phyloP scores from a whole-genome alignment of 2,888 invertebrate species.

The Ectemnius cavifrons region DNA sequence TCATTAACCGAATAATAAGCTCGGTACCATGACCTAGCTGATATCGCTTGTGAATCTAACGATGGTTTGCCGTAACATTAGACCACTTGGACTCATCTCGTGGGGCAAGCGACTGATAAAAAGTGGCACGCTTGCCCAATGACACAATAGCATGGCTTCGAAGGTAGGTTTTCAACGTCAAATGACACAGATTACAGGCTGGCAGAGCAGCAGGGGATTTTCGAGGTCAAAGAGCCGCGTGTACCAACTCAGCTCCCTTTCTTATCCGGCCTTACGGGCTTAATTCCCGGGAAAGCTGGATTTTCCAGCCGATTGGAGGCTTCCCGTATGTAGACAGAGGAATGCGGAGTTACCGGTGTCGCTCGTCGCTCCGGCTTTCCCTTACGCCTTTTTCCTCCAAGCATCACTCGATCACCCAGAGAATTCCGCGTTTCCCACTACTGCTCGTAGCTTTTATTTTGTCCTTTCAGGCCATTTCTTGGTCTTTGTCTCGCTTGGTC shows the following conservation, averaged over 20 bases:
- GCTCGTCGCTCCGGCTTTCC: slow-evolving; percentile 6
- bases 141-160: too few relatives aligned
- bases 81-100: too few relatives aligned
- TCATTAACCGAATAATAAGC: too few relatives aligned
- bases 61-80: not conserved
- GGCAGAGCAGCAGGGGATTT: slow-evolving; percentile 10
- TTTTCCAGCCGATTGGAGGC: slow-evolving; percentile 67
- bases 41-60: not conserved
- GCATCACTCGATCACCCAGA: not conserved
- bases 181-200: too few relatives aligned
- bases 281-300: slow-evolving; percentile 68
- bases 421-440: not conserved
- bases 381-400: slow-evolving; percentile 3
- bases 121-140: too few relatives aligned
- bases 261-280: slow-evolving; percentile 33
- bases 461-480: not conserved
- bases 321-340: slow-evolving; percentile 39
- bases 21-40: not conserved
- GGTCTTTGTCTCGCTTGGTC: slow-evolving; percentile 10
- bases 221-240: slow-evolving; percentile 25
- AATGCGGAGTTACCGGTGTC: slow-evolving; percentile 19
- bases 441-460: not conserved
- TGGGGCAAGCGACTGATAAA: too few relatives aligned
- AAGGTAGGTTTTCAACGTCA: too few relatives aligned
- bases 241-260: slow-evolving; percentile 20